Base-by-base conservation (phyloP, 2,888 invertebrate genomes). In the Loripinus fragilis region DNA sequence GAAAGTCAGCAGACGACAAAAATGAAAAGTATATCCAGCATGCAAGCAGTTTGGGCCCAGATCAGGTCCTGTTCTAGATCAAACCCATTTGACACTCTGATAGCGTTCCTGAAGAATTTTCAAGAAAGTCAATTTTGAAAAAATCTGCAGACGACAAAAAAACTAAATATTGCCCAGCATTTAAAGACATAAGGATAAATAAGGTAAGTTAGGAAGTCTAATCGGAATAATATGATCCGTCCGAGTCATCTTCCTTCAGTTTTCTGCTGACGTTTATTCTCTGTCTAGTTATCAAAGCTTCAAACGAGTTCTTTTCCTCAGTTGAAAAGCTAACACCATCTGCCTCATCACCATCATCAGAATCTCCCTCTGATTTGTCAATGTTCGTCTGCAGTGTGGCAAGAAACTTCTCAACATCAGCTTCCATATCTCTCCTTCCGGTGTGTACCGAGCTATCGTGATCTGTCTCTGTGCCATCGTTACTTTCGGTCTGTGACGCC, bases 391-490 rank as follows among this genome's bases (percentile, higher is more conserved):
- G 33, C 17, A 60, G 33, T 17, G 60, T 60, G 7, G 60, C 30
- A 12, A 60, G 33, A 33, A 60, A 60, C 33, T 60, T 60, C 60
- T 60, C 28, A 3, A 60, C 33, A 28, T 60, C 60, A 12, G 30
- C 20, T 20, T 30, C 60, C 60, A 60, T 60, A 17, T 60, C 60
- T 60, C 60, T 60, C 20, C 60, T 60, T 17, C 33, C 33, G 30
- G 33, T 33, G 28, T 30, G n/a, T 30, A 33, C 60, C 5, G 60
- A 60, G 28, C 20, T 30, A 15, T 60, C 60, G 15, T 33, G 33
- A 10, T 60, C 60, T 20, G 60, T 60, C 33, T 60, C 60, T 60
- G 60, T 20, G 60, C 60, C 60, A 20, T 60, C 60, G 5, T 30
- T 60, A 33, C 60, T 60, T 60, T 28, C 60, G 33, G 60, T 60